A percentile compares a stretch with the other conserved stretches of the same genome.
Evolutionary conservation across 2,797 vertebrate species (phyloP).

Genomic region (Argentina silus): DNA sequence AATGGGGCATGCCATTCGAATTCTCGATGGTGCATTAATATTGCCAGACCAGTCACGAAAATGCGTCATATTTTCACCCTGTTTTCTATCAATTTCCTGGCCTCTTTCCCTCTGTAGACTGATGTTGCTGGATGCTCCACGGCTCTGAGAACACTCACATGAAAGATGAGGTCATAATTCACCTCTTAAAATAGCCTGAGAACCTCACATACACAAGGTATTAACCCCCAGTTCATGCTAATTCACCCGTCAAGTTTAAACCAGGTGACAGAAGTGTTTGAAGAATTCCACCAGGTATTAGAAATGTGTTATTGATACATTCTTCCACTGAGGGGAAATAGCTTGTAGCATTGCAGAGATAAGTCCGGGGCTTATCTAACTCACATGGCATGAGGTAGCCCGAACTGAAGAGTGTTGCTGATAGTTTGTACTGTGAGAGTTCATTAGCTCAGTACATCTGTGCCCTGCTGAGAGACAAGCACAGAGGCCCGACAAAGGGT

Average conservation of each 20-base stretch:
- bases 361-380: slow-evolving; percentile 14
- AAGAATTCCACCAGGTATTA: neutral
- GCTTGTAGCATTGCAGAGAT: slow-evolving; percentile 5
- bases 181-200: slow-evolving; percentile 22
- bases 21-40: neutral
- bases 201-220: neutral
- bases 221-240: slow-evolving; percentile 7
- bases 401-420: neutral
- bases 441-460: slow-evolving; percentile 21
- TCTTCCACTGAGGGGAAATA: slow-evolving; percentile 1
- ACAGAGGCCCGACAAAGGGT: neutral
- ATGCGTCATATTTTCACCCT: slow-evolving; percentile 17
- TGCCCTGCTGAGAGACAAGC: slow-evolving; percentile 15
- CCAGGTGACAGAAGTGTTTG: too few relatives aligned
- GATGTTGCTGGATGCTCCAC: neutral
- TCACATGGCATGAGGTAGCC: slow-evolving; percentile 11
- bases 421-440: neutral
- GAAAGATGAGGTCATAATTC: slow-evolving; percentile 30
- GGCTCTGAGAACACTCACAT: slow-evolving; percentile 14
- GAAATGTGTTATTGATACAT: slow-evolving; percentile 23
- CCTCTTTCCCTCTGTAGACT: slow-evolving; percentile 1
- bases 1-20: neutral
- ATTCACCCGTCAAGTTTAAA: slow-evolving; percentile 1
- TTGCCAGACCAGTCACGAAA: neutral
- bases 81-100: slow-evolving; percentile 19